Evolutionary conservation across 2,888 invertebrate genomes (phyloP).

Genomic region (Pollenia amentaria): DNA sequence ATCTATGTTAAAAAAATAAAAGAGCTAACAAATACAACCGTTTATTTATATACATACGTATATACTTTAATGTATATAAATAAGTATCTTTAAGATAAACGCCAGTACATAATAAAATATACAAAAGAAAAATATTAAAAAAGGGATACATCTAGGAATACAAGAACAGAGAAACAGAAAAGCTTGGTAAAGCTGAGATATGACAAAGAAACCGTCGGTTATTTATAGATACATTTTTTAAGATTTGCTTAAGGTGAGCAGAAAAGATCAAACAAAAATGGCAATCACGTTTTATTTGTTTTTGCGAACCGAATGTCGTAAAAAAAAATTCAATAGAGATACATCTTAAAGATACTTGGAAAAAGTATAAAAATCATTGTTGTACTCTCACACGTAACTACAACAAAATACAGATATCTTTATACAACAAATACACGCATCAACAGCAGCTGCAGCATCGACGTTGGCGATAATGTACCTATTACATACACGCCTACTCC

Average conservation of each 20-base stretch:
- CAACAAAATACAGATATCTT: slow-evolving; percentile 55
- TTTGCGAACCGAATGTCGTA: not conserved
- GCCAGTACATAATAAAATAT: slow-evolving; percentile 17
- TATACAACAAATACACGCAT: slow-evolving; percentile 43
- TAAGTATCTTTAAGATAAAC: slow-evolving; percentile 37
- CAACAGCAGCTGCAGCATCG: slow-evolving; percentile 40
- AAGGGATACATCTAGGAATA: slow-evolving; percentile 36
- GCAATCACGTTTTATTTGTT: slow-evolving; percentile 45
- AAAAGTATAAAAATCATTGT: slow-evolving; percentile 51
- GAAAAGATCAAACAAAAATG: slow-evolving; percentile 25
- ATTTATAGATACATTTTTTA: slow-evolving; percentile 30
- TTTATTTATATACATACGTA: not conserved
- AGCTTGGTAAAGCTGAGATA: slow-evolving; percentile 3
- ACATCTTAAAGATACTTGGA: slow-evolving; percentile 73
- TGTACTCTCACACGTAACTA: slow-evolving; percentile 57
- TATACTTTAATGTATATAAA: not conserved
- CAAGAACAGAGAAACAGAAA: slow-evolving; percentile 9
- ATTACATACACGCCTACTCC: slow-evolving; percentile 71
- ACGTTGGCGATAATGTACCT: slow-evolving; percentile 23
- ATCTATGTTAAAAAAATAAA: not conserved
- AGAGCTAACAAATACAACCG: not conserved
- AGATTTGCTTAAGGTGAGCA: slow-evolving; percentile 33
- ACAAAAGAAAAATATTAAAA: slow-evolving; percentile 13
- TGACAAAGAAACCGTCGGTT: slow-evolving; percentile 48
- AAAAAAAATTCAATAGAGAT: slow-evolving; percentile 52